Evolutionary conservation across 2,888 invertebrate genomes (phyloP).

Genomic region (Lasioglossum morio): DNA sequence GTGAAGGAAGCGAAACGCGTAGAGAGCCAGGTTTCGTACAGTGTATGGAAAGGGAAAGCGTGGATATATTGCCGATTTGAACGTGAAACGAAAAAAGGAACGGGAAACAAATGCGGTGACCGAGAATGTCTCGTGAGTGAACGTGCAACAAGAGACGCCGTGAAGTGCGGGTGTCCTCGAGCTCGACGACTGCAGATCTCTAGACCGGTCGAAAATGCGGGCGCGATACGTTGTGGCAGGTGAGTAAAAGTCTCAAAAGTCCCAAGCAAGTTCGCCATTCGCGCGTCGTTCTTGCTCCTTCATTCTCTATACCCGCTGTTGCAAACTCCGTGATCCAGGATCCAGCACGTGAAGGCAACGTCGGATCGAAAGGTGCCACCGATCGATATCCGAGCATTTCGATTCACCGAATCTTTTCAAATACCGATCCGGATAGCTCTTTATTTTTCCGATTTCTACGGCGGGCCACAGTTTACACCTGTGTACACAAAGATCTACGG

Average conservation of each 20-base stretch:
- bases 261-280: conserved; percentile 63
- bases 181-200: conserved; percentile 39
- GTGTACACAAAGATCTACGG: conserved; percentile 32
- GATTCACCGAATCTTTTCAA: background rate
- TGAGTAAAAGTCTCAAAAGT: conserved; percentile 67
- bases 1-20: conserved; percentile 47
- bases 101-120: conserved; percentile 39
- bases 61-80: conserved; percentile 19
- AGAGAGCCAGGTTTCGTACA: conserved; percentile 35
- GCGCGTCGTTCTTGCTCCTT: conserved; percentile 45
- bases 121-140: conserved; percentile 62
- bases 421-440: background rate
- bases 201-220: conserved; percentile 73
- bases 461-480: conserved; percentile 17
- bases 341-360: background rate
- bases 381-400: background rate
- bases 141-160: conserved; percentile 65
- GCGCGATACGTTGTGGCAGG: conserved; percentile 78
- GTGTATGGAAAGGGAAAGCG: conserved; percentile 53
- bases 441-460: background rate
- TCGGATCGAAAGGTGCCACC: background rate
- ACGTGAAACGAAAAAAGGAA: conserved; percentile 16
- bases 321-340: conserved; percentile 21
- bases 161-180: conserved; percentile 57
- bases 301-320: conserved; percentile 27